phyloP scores from a whole-genome alignment of 2,888 invertebrate genomes.

The Andrena flavipes region DNA sequence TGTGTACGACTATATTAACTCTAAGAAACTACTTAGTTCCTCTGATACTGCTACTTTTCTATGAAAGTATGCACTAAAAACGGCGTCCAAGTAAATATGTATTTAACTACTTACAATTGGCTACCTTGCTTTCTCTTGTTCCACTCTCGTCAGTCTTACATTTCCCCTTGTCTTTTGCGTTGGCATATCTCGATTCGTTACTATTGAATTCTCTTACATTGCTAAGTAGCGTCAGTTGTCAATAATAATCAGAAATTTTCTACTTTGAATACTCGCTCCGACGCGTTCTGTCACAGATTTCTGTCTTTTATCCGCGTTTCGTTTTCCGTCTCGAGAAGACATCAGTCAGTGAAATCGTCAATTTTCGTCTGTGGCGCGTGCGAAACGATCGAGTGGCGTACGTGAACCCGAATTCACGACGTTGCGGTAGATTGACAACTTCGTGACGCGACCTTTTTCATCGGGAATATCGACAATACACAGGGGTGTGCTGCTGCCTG shows the following conservation, averaged over 20 bases:
- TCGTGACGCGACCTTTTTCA: conserved; percentile 39
- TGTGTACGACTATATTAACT: no score
- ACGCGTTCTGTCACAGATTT: background rate
- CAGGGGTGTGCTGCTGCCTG: conserved; percentile 3
- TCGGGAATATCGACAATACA: conserved; percentile 54
- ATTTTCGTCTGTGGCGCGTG: conserved; percentile 39
- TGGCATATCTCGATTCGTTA: background rate
- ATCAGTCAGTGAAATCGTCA: conserved; percentile 59
- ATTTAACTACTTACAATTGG: background rate
- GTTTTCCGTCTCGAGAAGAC: background rate
- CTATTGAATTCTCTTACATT: background rate
- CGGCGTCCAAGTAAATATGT: background rate
- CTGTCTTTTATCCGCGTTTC: background rate
- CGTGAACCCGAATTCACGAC: conserved; percentile 51
- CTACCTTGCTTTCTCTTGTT: background rate
- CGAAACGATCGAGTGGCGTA: conserved; percentile 49
- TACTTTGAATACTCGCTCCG: background rate
- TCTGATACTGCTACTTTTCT: background rate
- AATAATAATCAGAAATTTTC: background rate
- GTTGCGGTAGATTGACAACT: conserved; percentile 58
- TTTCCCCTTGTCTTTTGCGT: background rate
- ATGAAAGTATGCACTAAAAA: background rate
- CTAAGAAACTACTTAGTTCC: background rate
- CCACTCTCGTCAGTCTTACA: background rate
- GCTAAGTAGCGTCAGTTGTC: background rate